phyloP scores from a whole-genome alignment of 37 sponge, comb jelly and placozoan species.

The Bolinopsis microptera region DNA sequence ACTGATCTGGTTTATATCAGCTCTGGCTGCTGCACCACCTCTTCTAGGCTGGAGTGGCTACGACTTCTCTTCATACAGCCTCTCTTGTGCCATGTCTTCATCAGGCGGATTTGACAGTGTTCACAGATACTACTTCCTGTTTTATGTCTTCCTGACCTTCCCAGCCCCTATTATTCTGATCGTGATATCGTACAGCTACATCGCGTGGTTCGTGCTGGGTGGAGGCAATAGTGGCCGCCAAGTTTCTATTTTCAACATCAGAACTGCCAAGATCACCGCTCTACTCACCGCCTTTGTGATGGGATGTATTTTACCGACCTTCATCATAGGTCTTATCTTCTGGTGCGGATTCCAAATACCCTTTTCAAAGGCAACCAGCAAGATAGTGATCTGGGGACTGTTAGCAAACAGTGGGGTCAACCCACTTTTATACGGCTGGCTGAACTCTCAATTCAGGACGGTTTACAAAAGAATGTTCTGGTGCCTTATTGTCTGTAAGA shows the following conservation, averaged over 20 bases:
- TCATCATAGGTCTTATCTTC: conserved; percentile 32
- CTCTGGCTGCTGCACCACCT: background rate
- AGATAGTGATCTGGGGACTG: conserved; percentile 35
- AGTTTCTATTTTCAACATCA: background rate
- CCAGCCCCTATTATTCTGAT: background rate
- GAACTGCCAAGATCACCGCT: conserved; percentile 39
- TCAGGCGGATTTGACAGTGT: background rate
- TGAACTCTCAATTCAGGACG: conserved; percentile 28
- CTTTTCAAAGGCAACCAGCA: background rate
- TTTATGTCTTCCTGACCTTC: conserved; percentile 14
- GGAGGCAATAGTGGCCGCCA: conserved; percentile 15
- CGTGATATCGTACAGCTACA: background rate
- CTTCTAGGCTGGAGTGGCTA: conserved; percentile 57
- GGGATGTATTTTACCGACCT: conserved; percentile 43
- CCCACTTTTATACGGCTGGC: conserved; percentile 46
- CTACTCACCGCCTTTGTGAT: conserved; percentile 32
- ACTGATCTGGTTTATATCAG: background rate
- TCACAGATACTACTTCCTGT: conserved; percentile 41
- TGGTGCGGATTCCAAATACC: background rate
- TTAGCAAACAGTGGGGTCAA: conserved; percentile 40
- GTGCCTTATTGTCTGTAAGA: background rate
- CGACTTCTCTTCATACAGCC: conserved; percentile 29
- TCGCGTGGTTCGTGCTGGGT: background rate
- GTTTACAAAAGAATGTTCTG: conserved; percentile 49
- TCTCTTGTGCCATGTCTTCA: conserved; percentile 54